Evolutionary conservation across 1,140 invertebrate genomes (phyloP).

Genomic region (Penaeus chinensis): DNA sequence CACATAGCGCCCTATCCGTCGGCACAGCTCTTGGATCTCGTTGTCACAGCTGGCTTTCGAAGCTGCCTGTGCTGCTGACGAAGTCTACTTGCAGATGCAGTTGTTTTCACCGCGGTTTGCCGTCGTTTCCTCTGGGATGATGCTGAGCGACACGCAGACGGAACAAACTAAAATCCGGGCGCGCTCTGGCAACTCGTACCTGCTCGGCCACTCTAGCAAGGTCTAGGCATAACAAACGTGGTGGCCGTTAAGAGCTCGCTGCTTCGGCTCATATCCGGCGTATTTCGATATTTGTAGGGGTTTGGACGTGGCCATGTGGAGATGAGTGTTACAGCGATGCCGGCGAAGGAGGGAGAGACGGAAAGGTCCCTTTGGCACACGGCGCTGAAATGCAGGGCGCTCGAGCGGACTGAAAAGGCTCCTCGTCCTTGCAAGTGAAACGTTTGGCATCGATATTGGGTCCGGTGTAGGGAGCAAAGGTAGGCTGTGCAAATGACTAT

Average conservation of each 20-base stretch:
- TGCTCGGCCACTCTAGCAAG: conserved; percentile 50
- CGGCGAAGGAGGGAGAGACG: too few species aligned
- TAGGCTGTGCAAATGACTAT: too few species aligned
- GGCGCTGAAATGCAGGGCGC: neutral
- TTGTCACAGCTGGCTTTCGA: too few species aligned
- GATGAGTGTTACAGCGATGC: neutral
- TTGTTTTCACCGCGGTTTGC: too few species aligned
- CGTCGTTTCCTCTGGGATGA: too few species aligned
- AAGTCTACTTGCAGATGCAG: too few species aligned
- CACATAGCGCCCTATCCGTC: neutral
- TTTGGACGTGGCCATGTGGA: neutral
- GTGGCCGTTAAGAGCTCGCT: neutral
- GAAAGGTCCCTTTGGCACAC: too few species aligned
- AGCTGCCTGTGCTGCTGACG: too few species aligned
- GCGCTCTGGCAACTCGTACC: conserved; percentile 31
- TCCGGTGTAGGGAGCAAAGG: conserved; percentile 4
- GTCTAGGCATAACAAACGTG: conserved; percentile 57
- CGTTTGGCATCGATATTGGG: conserved; percentile 41
- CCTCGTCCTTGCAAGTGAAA: conserved; percentile 43
- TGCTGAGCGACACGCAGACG: neutral
- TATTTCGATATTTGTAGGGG: neutral
- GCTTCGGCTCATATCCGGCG: too few species aligned
- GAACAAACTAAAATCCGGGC: neutral
- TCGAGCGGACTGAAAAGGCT: neutral
- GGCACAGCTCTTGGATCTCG: too few species aligned